These are phyloP conservation scores for Proctacanthus coquilletti DNA, from an alignment of 1,140 invertebrate species.

Conservation along the genomic window DNA sequence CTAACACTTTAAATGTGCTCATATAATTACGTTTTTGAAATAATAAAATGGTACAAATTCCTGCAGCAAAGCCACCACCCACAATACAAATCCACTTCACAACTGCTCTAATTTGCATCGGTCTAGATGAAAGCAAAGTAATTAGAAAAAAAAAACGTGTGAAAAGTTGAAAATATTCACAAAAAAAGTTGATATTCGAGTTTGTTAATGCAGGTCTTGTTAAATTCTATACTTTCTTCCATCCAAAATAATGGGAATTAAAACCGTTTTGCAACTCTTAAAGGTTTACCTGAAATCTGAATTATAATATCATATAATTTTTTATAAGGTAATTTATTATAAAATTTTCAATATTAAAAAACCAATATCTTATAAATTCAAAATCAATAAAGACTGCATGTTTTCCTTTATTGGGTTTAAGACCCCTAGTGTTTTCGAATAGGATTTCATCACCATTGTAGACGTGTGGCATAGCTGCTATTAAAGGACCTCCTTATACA, in stretches of 20 bases:
- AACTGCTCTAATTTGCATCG: no score
- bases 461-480: conserved; percentile 61
- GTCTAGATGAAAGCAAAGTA: no score
- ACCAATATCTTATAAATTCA: conserved; percentile 46
- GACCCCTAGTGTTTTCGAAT: conserved; percentile 46
- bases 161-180: no score
- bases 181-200: conserved; percentile 39
- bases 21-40: no score
- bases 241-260: conserved; percentile 67
- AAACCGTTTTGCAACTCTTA: conserved; percentile 49
- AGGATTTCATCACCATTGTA: conserved; percentile 51
- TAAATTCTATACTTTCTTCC: conserved; percentile 49
- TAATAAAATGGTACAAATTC: no score
- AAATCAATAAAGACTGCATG: conserved; percentile 62
- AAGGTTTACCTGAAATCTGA: conserved; percentile 48
- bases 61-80: no score
- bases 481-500: conserved; percentile 39
- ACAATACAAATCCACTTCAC: no score
- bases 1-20: no score
- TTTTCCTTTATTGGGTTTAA: conserved; percentile 50
- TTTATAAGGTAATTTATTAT: background rate
- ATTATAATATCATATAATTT: no score
- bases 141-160: no score
- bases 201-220: conserved; percentile 41
- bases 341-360: background rate